Evolutionary conservation across 2,888 invertebrate species (phyloP).

Genomic region (Ethmia dodecea): DNA sequence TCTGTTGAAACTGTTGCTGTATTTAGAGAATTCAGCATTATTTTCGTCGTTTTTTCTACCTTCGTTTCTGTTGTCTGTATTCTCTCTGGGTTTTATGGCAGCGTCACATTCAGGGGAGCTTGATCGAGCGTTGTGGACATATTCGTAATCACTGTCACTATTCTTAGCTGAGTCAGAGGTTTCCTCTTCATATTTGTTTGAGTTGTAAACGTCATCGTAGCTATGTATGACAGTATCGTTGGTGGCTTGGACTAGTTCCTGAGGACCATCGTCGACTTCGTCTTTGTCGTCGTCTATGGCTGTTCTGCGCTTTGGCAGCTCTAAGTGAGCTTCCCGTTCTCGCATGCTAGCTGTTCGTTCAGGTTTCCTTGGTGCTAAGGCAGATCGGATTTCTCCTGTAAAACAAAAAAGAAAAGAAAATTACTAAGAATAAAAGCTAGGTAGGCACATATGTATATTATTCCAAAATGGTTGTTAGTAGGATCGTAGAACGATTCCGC

Average conservation of each 20-base stretch:
- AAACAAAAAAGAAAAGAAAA: too few relatives aligned
- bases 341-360: constrained; percentile 92
- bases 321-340: constrained; percentile 83
- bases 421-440: too few relatives aligned
- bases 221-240: constrained; percentile 66
- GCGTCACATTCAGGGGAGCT: constrained; percentile 84
- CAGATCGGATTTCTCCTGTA: constrained; percentile 88
- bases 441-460: too few relatives aligned
- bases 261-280: constrained; percentile 59
- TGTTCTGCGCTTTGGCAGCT: constrained; percentile 72
- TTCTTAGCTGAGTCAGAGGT: constrained; percentile 66
- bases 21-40: constrained; percentile 77
- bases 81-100: constrained; percentile 65
- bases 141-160: constrained; percentile 81
- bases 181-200: constrained; percentile 65
- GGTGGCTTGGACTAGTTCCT: constrained; percentile 64
- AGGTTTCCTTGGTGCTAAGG: constrained; percentile 89
- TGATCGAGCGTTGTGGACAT: constrained; percentile 80
- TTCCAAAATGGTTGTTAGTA: too few relatives aligned
- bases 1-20: constrained; percentile 74
- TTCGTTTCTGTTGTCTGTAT: constrained; percentile 40
- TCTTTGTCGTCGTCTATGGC: constrained; percentile 72
- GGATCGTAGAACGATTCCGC: too few relatives aligned
- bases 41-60: constrained; percentile 44
- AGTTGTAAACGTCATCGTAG: constrained; percentile 71